phyloP scores from a whole-genome alignment of 2,113 vertebrate species.

The Spilogale gracilis region DNA sequence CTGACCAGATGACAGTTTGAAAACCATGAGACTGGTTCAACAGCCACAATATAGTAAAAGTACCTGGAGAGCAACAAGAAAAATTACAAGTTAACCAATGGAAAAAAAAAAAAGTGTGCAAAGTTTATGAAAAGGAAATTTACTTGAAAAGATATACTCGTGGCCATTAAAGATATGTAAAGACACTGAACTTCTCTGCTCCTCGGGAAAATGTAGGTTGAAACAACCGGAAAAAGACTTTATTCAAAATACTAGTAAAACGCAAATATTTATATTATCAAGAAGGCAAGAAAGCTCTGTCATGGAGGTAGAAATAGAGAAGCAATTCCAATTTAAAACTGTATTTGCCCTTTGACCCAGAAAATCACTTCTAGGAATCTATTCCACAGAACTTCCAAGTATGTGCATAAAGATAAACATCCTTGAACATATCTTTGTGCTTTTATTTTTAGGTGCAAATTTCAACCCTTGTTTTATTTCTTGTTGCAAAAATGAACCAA shows the following conservation, averaged over 20 bases:
- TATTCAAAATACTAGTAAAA: not conserved
- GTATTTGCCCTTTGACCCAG: not conserved
- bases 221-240: not conserved
- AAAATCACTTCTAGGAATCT: constrained; percentile 38
- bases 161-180: not conserved
- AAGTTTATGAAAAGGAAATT: not conserved
- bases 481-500: not conserved
- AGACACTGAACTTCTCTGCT: not conserved
- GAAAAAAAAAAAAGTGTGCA: not conserved
- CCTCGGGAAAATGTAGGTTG: not conserved
- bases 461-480: not conserved
- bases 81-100: not conserved
- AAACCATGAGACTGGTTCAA: not conserved
- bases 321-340: constrained; percentile 5
- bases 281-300: not conserved
- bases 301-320: not conserved
- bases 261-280: not conserved
- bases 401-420: not conserved
- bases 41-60: not conserved
- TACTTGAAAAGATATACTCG: not conserved
- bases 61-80: not conserved
- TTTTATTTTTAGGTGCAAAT: not conserved
- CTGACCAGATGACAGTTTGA: not conserved
- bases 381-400: not conserved
- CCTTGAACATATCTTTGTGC: not conserved